These are phyloP conservation scores for Neodon shergylaensis DNA, from an alignment of 2,113 vertebrate genomes.

Conservation along the genomic window DNA sequence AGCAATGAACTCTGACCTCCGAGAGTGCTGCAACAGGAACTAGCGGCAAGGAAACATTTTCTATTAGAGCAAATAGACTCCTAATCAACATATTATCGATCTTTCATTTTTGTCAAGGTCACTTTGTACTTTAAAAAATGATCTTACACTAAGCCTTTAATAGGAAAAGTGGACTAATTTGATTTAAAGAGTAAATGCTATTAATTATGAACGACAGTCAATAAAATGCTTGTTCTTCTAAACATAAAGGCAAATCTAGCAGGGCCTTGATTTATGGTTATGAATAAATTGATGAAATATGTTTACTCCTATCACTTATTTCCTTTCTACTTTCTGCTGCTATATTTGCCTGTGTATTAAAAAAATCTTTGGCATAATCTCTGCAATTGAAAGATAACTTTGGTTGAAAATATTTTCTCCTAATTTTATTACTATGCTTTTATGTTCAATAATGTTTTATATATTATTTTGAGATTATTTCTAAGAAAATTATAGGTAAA, in stretches of 20 bases:
- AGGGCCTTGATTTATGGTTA: conserved; percentile 86
- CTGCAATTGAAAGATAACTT: conserved; percentile 30
- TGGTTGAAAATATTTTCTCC: conserved; percentile 10
- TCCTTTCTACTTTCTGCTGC: conserved; percentile 7
- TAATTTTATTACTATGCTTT: conserved; percentile 1
- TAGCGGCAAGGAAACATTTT: conserved; percentile 78
- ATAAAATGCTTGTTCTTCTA: conserved; percentile 87
- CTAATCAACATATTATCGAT: conserved; percentile 97
- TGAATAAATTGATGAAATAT: conserved; percentile 85
- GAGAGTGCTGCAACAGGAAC: conserved; percentile 80
- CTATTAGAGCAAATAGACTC: conserved; percentile 93
- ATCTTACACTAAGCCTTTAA: conserved; percentile 92
- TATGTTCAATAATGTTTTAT: neutral
- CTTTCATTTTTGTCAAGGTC: conserved; percentile 96
- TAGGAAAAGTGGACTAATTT: conserved; percentile 90
- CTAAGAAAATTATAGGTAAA: neutral
- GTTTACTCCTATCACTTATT: conserved; percentile 64
- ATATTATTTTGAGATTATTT: neutral
- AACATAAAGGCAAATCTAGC: conserved; percentile 86
- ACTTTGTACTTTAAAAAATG: conserved; percentile 97
- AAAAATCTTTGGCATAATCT: conserved; percentile 46
- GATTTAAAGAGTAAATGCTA: conserved; percentile 96
- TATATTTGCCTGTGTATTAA: neutral
- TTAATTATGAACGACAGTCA: conserved; percentile 91
- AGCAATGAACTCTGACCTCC: conserved; percentile 82